Evolutionary conservation across 2,113 vertebrate genomes (phyloP), one percentile per base, ranked within the genome.

Genomic region (Azemiops feae): DNA sequence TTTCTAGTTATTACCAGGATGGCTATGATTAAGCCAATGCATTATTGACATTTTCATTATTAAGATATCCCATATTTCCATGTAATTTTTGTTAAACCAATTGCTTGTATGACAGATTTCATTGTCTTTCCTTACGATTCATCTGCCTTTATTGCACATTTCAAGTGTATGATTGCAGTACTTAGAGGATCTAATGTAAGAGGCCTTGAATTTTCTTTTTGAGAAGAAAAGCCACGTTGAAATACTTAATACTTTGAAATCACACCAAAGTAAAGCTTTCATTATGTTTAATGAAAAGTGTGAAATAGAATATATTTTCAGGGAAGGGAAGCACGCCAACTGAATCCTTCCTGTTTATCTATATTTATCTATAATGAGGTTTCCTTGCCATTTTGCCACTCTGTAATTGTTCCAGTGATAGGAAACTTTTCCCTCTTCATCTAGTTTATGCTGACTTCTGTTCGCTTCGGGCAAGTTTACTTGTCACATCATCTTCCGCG

Each of bases 401-500:
- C 18, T 20, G n/a, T 91, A 91, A 85, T 93, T 90, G 1, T 5
- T 93, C 90, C 93, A 85, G 25, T 54, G 57, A 93, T 92, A 95
- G 0, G 23, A 91, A 52, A 0, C 1, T 27, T 30, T 30, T 91
- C 90, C 55, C 92, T 22, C 81, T 91, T 43, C 87, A 90, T 89
- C 3, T 87, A 27, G 50, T 0, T 0, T 20, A 30, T n/a, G 54
- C 45, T n/a, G 55, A 87, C 52, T 92, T 94, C 43, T 20, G 0
- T 57, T 45, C 53, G 20, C 5, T 95, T 95, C 43, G 87, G 50
- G 39, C 23, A 93, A 50, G 7, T 94, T 0, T 22, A 89, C 88
- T 90, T 94, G 1, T 94, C 85, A 92, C 87, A 34, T 4, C 39
- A 4, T 89, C 43, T 88, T 74, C 52, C 94, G 39, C 96, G 91